Evolutionary conservation across 1,140 invertebrate species (phyloP).

Genomic region (Branchinecta lindahli): DNA sequence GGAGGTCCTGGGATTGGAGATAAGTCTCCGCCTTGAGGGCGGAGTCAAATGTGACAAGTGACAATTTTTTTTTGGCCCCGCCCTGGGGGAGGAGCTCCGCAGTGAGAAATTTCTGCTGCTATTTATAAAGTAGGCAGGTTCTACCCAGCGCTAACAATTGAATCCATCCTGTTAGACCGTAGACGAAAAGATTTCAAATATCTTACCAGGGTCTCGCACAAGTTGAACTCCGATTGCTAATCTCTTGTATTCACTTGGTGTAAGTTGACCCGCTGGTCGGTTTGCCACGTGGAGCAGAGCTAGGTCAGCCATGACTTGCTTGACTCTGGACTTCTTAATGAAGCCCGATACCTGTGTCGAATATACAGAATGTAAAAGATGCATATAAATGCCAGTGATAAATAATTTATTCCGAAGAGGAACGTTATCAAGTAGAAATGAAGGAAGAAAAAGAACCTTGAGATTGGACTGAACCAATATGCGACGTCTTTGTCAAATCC

Average conservation of each 20-base stretch:
- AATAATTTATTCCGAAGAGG: constrained; percentile 4
- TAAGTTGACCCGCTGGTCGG: constrained; percentile 56
- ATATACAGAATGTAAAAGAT: constrained; percentile 18
- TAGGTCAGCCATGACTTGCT: constrained; percentile 73
- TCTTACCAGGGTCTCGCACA: constrained; percentile 62
- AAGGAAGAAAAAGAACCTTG: no score
- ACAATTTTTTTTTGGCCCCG: no score
- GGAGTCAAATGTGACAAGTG: no score
- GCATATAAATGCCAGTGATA: constrained; percentile 10
- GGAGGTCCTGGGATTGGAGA: no score
- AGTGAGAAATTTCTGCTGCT: no score
- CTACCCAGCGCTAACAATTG: no score
- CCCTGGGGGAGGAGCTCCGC: no score
- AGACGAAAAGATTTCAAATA: neutral
- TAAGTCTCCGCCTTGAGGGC: no score
- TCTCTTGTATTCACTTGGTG: constrained; percentile 63
- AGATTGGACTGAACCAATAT: no score
- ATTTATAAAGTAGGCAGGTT: no score
- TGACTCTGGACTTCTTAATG: constrained; percentile 46
- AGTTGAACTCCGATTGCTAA: constrained; percentile 71
- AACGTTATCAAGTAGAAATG: constrained; percentile 20
- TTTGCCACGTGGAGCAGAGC: constrained; percentile 72
- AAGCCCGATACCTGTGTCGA: constrained; percentile 45
- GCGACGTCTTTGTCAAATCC: no score
- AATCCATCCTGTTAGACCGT: no score